Percentiles rank a stretch among this genome's conserved stretches.
Conservation (phyloP, 2,113 vertebrate genomes). For the Hylia prasina region DNA sequence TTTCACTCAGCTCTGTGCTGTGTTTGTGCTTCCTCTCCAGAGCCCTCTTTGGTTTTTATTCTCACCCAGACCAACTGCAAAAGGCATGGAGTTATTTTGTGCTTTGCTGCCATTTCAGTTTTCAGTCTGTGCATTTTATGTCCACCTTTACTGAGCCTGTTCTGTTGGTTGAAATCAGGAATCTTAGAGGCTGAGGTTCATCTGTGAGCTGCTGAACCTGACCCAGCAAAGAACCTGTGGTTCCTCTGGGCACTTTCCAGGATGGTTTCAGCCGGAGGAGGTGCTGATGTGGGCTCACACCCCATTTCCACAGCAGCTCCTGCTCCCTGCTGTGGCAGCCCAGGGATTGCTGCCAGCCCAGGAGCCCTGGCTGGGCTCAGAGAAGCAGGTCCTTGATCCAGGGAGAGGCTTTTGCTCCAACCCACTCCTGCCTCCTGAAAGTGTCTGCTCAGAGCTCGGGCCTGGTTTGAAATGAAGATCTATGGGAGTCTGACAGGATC, state of each 20-base stretch:
- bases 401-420: neutral
- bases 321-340: neutral
- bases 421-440: neutral
- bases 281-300: neutral
- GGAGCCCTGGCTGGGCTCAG: neutral
- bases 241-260: fast-evolving
- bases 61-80: neutral
- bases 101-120: neutral
- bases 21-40: neutral
- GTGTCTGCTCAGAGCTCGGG: neutral
- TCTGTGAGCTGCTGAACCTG: neutral
- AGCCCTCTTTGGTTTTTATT: neutral
- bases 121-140: neutral
- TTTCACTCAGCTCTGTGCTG: neutral
- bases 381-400: neutral
- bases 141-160: neutral
- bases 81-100: fast-evolving
- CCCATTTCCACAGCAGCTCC: neutral
- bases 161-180: neutral
- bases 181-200: fast-evolving
- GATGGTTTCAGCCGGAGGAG: neutral
- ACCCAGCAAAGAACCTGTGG: neutral
- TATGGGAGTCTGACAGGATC: slow-evolving; percentile 19
- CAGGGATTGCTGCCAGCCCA: neutral
- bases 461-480: slow-evolving; percentile 25